These are phyloP conservation scores for Mystacides longicornis DNA, from an alignment of 2,888 invertebrate species.

Conservation along the genomic window DNA sequence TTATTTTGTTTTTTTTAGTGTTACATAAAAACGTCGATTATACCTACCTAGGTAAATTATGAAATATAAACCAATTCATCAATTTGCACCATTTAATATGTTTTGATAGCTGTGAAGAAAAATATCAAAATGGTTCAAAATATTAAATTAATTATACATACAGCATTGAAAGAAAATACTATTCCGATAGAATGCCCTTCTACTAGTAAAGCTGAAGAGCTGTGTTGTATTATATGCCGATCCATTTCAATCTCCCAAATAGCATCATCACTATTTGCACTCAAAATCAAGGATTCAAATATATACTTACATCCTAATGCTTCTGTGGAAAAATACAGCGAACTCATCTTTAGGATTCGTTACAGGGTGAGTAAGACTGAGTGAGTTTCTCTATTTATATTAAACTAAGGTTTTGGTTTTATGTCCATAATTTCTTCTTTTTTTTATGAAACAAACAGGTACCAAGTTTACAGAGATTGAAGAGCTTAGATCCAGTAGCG, in stretches of 20 bases:
- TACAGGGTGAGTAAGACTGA: conserved; percentile 55
- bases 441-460: too few species aligned
- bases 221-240: conserved; percentile 64
- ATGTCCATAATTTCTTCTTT: too few species aligned
- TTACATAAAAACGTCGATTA: too few species aligned
- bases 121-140: conserved; percentile 7
- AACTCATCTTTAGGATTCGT: conserved; percentile 71
- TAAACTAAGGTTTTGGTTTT: too few species aligned
- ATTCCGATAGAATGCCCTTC: conserved; percentile 4
- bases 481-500: conserved; percentile 62
- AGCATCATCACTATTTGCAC: conserved; percentile 69
- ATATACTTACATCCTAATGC: conserved; percentile 65
- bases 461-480: conserved; percentile 53
- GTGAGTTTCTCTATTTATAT: too few species aligned
- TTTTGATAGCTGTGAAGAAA: too few species aligned
- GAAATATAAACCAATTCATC: too few species aligned
- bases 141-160: conserved; percentile 6
- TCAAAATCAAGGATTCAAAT: conserved; percentile 56
- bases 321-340: conserved; percentile 41
- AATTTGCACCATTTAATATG: too few species aligned
- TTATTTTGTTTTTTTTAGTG: too few species aligned
- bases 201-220: conserved; percentile 56
- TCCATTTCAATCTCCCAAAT: conserved; percentile 66
- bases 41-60: too few species aligned
- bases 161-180: conserved; percentile 13